These are phyloP conservation scores for Elmis aenea DNA, from an alignment of 2,888 invertebrate genomes.

Conservation along the genomic window DNA sequence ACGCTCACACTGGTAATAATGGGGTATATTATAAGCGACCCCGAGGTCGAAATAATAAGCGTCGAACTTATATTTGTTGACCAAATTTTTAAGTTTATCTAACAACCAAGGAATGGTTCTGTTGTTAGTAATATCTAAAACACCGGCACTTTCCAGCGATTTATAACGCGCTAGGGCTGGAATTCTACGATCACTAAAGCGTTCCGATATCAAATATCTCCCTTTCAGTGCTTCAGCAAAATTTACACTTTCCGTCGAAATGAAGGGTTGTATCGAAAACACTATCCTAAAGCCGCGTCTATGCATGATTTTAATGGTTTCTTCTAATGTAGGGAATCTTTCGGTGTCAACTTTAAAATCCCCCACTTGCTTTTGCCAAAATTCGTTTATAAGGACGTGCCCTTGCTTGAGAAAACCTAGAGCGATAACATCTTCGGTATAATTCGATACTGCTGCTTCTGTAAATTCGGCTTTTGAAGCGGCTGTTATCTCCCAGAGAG, in stretches of 20 bases:
- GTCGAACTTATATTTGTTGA: conserved; percentile 72
- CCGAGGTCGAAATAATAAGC: conserved; percentile 81
- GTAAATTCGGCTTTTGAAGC: conserved; percentile 59
- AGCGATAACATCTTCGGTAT: conserved; percentile 78
- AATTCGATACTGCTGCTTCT: conserved; percentile 69
- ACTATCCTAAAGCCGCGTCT: conserved; percentile 82
- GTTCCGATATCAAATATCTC: conserved; percentile 72
- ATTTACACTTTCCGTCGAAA: conserved; percentile 78
- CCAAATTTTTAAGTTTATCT: conserved; percentile 64
- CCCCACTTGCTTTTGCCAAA: conserved; percentile 80
- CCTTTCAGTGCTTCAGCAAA: conserved; percentile 76
- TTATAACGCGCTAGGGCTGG: conserved; percentile 81
- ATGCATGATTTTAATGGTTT: conserved; percentile 74
- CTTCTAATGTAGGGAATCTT: conserved; percentile 72
- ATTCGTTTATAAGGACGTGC: conserved; percentile 72
- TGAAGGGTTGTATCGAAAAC: conserved; percentile 86
- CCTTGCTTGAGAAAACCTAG: conserved; percentile 73
- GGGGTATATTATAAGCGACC: conserved; percentile 79
- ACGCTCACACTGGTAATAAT: conserved; percentile 74
- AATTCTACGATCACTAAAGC: conserved; percentile 70
- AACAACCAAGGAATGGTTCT: conserved; percentile 75
- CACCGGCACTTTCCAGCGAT: conserved; percentile 73
- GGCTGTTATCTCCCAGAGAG: conserved; percentile 82
- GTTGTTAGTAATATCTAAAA: conserved; percentile 83
- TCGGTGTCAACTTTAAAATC: conserved; percentile 77